Evolutionary conservation across 1,140 invertebrate species (phyloP).

Genomic region (Euwallacea fornicatus): DNA sequence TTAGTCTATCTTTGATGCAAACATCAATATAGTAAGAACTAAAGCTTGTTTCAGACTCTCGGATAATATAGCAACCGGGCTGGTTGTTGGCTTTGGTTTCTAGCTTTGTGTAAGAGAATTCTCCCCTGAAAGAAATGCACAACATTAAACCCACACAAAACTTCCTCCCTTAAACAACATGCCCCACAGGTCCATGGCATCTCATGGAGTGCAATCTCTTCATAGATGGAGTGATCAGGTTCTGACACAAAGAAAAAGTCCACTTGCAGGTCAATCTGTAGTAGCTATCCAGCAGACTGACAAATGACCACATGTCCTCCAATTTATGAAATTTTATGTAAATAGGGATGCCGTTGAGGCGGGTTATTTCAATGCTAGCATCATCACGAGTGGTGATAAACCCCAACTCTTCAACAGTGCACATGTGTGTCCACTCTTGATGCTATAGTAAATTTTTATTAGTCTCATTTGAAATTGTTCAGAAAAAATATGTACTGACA

Average conservation of each 20-base stretch:
- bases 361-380: slow-evolving; percentile 73
- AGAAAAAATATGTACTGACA: not conserved
- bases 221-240: slow-evolving; percentile 75
- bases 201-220: slow-evolving; percentile 69
- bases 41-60: slow-evolving; percentile 78
- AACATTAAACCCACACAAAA: too few species aligned
- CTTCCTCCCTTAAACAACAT: not conserved
- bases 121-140: slow-evolving; percentile 58
- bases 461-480: not conserved
- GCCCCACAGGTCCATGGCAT: slow-evolving; percentile 84
- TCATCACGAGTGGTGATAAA: slow-evolving; percentile 73
- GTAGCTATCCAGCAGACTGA: slow-evolving; percentile 83
- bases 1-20: slow-evolving; percentile 67
- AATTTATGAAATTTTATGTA: slow-evolving; percentile 71
- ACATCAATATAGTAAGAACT: slow-evolving; percentile 79
- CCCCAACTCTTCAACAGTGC: slow-evolving; percentile 81
- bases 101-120: slow-evolving; percentile 82
- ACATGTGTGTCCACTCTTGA: slow-evolving; percentile 71
- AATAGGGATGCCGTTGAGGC: slow-evolving; percentile 75
- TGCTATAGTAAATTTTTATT: slow-evolving; percentile 14
- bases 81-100: slow-evolving; percentile 73
- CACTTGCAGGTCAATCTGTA: slow-evolving; percentile 85
- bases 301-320: slow-evolving; percentile 72
- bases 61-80: slow-evolving; percentile 75
- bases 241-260: slow-evolving; percentile 85